Base-by-base conservation (phyloP, 1,140 invertebrate species). In the Proctacanthus coquilletti region DNA sequence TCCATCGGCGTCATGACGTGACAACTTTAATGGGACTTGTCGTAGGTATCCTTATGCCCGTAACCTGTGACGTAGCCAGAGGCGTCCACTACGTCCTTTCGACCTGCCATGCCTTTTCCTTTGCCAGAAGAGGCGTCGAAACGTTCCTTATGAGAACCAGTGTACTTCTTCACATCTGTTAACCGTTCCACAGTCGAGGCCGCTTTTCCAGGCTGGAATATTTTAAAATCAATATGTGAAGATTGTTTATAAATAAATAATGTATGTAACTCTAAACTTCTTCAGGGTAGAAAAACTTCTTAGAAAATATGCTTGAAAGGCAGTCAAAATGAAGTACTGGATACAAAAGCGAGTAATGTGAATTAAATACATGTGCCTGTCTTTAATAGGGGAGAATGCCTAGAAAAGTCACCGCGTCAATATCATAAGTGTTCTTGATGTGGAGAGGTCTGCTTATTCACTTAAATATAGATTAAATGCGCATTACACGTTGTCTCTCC, bases 31-130 rank as follows among this genome's bases (percentile, higher is more conserved):
- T 73, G 68, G 34, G 61, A 58, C 48, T 67, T 71, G 46, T 68
- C 65, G 50, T 80, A 80, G 2, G 77, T 74, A 49, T 86, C 77
- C 62, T 87, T 88, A 56, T 85, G 79, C 51, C 85, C 80, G 54
- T 87, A 93, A 9, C 84, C 86, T n/a, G 74, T 69, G 14, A 92
- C 86, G 53, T 92, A 93, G 15, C 87, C 88, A 0, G 82, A 82
- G 8, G 61, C 65, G 49, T 88, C 81, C 3, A 72, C 59, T 6
- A 83, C 18, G 48, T 92, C 84, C 48, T 81, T 84, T 25, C 86
- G 68, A 11, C 88, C 87, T 18, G 80, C 73, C 39, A 86, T 85
- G 1, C 87, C 87, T 52, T 83, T 81, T n/a, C 86, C 86, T 61
- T 86, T 88, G 14, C 86, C 87, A 1, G 66, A 64, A n/a, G n/a